Evolutionary conservation across 2,113 vertebrate species (phyloP).

Genomic region (Tetrao urogallus): DNA sequence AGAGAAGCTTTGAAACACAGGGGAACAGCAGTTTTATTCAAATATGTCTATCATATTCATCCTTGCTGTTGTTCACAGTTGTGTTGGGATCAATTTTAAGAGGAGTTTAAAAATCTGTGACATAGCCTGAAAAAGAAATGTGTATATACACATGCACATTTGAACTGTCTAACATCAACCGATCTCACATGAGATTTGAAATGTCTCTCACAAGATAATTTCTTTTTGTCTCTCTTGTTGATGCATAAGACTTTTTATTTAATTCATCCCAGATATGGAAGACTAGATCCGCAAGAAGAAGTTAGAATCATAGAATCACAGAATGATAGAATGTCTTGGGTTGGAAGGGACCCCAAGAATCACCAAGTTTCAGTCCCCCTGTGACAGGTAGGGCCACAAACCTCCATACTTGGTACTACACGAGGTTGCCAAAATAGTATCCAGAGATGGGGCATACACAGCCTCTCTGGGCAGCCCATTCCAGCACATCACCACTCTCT

Average conservation of each 20-base stretch:
- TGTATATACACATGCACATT: background rate
- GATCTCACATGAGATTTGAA: background rate
- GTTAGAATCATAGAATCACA: background rate
- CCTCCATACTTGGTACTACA: too few relatives aligned
- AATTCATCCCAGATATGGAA: background rate
- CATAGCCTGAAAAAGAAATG: background rate
- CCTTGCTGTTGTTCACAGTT: background rate
- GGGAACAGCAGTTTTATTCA: background rate
- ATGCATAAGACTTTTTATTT: background rate
- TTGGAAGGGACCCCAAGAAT: too few relatives aligned
- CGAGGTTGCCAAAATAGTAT: too few relatives aligned
- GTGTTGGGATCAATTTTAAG: background rate
- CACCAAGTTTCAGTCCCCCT: too few relatives aligned
- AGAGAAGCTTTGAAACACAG: background rate
- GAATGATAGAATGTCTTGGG: too few relatives aligned
- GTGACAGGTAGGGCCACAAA: too few relatives aligned
- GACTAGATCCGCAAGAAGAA: background rate
- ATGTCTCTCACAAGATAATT: background rate
- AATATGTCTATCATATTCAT: background rate
- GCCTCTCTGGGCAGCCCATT: too few relatives aligned
- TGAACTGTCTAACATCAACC: background rate
- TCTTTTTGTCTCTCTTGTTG: background rate
- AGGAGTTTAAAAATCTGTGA: background rate
- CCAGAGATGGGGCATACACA: too few relatives aligned
- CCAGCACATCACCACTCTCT: too few relatives aligned